A percentile compares a stretch with the other conserved stretches of the same genome.
phyloP scores from a whole-genome alignment of 2,113 vertebrate genomes.

The Chroicocephalus ridibundus region DNA sequence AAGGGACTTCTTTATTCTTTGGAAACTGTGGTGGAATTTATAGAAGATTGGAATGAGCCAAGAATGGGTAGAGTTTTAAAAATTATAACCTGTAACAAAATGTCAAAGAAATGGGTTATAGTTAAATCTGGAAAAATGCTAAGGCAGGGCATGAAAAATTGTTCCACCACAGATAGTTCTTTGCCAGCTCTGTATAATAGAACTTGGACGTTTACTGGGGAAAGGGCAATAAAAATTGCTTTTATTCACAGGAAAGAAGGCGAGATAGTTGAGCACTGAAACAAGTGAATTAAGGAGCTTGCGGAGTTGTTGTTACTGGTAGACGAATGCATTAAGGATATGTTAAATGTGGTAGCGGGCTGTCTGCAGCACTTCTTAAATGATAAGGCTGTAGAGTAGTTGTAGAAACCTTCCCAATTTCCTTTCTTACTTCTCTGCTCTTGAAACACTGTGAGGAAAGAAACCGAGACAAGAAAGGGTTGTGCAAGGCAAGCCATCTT shows the following conservation, averaged over 20 bases:
- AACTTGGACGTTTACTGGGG: background rate
- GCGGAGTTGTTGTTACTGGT: background rate
- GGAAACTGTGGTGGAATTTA: background rate
- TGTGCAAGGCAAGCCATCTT: background rate
- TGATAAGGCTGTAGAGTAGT: background rate
- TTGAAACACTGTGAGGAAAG: background rate
- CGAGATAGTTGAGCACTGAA: background rate
- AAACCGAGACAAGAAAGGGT: background rate
- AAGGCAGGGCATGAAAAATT: background rate
- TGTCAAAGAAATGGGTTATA: background rate
- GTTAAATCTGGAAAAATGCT: background rate
- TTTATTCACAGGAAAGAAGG: background rate
- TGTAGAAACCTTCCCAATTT: background rate
- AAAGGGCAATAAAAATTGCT: background rate
- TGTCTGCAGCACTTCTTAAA: background rate
- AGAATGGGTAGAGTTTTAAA: background rate
- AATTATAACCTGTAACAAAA: background rate
- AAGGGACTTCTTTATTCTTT: background rate
- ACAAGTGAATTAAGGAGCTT: background rate
- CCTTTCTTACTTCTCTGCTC: background rate
- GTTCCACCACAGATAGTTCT: background rate
- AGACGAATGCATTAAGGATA: background rate
- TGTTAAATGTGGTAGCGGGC: background rate
- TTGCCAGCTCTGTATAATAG: background rate
- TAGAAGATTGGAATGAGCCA: background rate